Percentiles rank a stretch among this genome's conserved stretches.
phyloP scores from a whole-genome alignment of 2,113 vertebrate genomes.

The Vulpes vulpes region DNA sequence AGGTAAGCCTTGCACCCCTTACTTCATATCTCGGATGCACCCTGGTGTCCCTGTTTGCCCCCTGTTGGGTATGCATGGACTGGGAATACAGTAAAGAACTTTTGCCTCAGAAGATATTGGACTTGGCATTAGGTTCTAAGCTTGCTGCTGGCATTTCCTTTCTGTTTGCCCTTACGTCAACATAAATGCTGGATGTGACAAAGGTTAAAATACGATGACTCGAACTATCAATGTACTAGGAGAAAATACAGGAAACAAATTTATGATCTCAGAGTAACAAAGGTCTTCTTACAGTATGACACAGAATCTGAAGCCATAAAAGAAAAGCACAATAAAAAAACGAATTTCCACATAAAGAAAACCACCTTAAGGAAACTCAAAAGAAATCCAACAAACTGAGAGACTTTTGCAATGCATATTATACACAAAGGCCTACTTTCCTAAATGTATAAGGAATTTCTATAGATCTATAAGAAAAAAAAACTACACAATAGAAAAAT shows the following conservation, averaged over 20 bases:
- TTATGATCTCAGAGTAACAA: slow-evolving; percentile 57
- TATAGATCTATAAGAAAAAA: background rate
- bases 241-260: slow-evolving; percentile 63
- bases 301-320: slow-evolving; percentile 34
- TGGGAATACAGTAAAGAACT: background rate
- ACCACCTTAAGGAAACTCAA: background rate
- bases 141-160: background rate
- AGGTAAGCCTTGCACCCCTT: background rate
- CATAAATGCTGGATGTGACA: background rate
- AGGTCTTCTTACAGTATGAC: slow-evolving; percentile 51
- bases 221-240: background rate
- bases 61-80: background rate
- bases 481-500: background rate
- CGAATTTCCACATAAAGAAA: background rate
- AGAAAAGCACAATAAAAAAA: slow-evolving; percentile 4
- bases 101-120: background rate
- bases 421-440: background rate
- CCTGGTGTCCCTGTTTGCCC: background rate
- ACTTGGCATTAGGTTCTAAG: background rate
- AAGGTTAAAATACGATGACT: slow-evolving; percentile 64
- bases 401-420: slow-evolving; percentile 2
- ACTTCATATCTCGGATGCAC: background rate
- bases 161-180: background rate
- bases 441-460: background rate
- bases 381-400: slow-evolving; percentile 1